These are phyloP conservation scores for Ciconia stormi DNA, from an alignment of 2,113 vertebrate genomes.

Conservation along the genomic window DNA sequence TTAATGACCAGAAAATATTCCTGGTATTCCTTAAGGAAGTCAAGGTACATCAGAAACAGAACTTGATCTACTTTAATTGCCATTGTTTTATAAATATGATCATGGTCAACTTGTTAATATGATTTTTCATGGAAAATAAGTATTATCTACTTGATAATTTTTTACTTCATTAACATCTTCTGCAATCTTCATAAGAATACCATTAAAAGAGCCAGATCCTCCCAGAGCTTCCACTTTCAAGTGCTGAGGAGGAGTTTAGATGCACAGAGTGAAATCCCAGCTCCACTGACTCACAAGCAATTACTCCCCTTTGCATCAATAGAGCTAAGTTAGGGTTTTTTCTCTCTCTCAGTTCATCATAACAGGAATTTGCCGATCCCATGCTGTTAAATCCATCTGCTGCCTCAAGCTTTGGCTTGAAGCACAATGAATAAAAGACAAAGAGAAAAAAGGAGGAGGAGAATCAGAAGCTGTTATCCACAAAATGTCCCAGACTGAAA, in stretches of 20 bases:
- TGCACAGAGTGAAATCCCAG: neutral
- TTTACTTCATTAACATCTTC: neutral
- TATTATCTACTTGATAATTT: neutral
- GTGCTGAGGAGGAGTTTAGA: neutral
- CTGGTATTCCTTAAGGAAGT: neutral
- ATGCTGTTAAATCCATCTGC: slow-evolving; percentile 56
- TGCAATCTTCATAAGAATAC: neutral
- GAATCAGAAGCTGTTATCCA: slow-evolving; percentile 14
- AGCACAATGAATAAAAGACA: slow-evolving; percentile 8
- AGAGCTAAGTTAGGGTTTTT: slow-evolving; percentile 33
- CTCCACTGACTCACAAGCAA: slow-evolving; percentile 35
- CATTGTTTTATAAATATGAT: neutral
- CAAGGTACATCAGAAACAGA: neutral
- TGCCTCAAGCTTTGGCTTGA: slow-evolving; percentile 22
- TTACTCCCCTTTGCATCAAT: slow-evolving; percentile 34
- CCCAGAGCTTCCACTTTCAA: slow-evolving; percentile 17
- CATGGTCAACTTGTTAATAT: neutral
- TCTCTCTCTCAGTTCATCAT: slow-evolving; percentile 30
- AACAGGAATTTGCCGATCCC: slow-evolving; percentile 47
- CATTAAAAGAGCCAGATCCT: neutral
- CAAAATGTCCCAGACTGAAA: neutral
- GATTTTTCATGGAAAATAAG: neutral
- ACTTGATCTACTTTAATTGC: neutral
- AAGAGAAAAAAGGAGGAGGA: neutral
- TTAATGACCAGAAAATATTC: neutral